Percentiles rank a stretch among this genome's conserved stretches.
Conservation (phyloP, 2,113 vertebrate species). For the Scomber scombrus region DNA sequence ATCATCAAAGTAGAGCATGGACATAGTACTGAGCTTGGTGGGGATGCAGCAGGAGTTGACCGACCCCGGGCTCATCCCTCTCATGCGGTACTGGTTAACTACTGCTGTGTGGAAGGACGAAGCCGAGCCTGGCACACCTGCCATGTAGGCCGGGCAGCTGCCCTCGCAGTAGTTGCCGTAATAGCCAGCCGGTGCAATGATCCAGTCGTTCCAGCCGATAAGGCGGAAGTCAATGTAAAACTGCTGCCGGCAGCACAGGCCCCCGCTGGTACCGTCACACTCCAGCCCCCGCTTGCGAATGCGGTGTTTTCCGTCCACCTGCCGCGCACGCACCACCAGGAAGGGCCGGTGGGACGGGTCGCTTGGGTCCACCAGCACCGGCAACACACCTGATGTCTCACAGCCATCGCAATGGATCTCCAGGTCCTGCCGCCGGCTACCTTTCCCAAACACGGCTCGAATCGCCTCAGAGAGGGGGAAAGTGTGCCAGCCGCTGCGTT, state of each 20-base stretch:
- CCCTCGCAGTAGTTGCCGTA: slow-evolving; percentile 99
- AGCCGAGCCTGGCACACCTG: slow-evolving; percentile 94
- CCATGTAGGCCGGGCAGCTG: slow-evolving; percentile 98
- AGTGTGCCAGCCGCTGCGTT: slow-evolving; percentile 98
- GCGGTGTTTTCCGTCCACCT: slow-evolving; percentile 93
- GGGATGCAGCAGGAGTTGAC: slow-evolving; percentile 99
- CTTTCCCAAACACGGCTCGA: slow-evolving; percentile 90
- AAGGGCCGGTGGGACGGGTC: slow-evolving; percentile 97
- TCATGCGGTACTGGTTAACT: slow-evolving; percentile 99
- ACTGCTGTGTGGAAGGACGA: slow-evolving; percentile 99
- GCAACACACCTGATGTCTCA: slow-evolving; percentile 88
- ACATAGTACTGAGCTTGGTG: slow-evolving; percentile 99
- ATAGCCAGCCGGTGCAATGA: slow-evolving; percentile 98
- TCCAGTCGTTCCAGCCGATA: slow-evolving; percentile 99
- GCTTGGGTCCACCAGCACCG: slow-evolving; percentile 91
- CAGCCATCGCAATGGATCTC: slow-evolving; percentile 95
- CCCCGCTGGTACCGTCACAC: slow-evolving; percentile 94
- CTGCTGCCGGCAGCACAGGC: slow-evolving; percentile 98
- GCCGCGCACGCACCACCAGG: slow-evolving; percentile 93
- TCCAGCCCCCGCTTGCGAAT: slow-evolving; percentile 98
- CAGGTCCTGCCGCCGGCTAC: slow-evolving; percentile 92
- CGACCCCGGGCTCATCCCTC: slow-evolving; percentile 95
- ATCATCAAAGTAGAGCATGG: slow-evolving; percentile 99
- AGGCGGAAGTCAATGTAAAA: slow-evolving; percentile 99
- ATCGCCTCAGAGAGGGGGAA: slow-evolving; percentile 95